These are phyloP conservation scores for Drosophila varians DNA, from an alignment of 1,140 invertebrate genomes.

Conservation along the genomic window DNA sequence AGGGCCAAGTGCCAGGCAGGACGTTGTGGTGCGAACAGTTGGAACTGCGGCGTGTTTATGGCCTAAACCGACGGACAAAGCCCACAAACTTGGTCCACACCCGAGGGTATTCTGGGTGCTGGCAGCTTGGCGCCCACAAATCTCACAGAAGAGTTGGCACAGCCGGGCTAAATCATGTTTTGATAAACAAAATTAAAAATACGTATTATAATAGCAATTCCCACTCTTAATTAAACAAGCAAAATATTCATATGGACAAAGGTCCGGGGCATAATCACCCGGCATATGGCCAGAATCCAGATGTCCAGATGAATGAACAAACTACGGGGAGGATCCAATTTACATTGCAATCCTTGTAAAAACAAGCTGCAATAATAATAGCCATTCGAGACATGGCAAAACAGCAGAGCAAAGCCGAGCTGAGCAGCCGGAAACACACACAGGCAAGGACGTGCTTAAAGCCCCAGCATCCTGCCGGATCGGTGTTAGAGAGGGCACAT, in stretches of 20 bases:
- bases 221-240: constrained; percentile 36
- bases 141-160: constrained; percentile 11
- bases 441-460: constrained; percentile 22
- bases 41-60: constrained; percentile 34
- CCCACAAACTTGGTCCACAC: constrained; percentile 5
- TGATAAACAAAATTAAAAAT: constrained; percentile 34
- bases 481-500: constrained; percentile 37
- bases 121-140: constrained; percentile 21
- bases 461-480: constrained; percentile 24
- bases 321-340: constrained; percentile 4
- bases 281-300: constrained; percentile 14
- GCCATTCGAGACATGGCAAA: constrained; percentile 21
- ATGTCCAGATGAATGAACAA: constrained; percentile 14
- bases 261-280: constrained; percentile 8
- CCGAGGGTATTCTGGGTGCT: background rate
- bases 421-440: constrained; percentile 5
- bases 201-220: constrained; percentile 39
- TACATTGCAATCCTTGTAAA: constrained; percentile 45
- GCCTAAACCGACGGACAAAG: constrained; percentile 7
- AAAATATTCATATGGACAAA: constrained; percentile 28
- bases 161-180: constrained; percentile 12
- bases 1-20: constrained; percentile 1
- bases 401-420: background rate
- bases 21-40: constrained; percentile 29
- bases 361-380: constrained; percentile 52